phyloP scores from a whole-genome alignment of 2,113 vertebrate species.

The Anhinga rufa region DNA sequence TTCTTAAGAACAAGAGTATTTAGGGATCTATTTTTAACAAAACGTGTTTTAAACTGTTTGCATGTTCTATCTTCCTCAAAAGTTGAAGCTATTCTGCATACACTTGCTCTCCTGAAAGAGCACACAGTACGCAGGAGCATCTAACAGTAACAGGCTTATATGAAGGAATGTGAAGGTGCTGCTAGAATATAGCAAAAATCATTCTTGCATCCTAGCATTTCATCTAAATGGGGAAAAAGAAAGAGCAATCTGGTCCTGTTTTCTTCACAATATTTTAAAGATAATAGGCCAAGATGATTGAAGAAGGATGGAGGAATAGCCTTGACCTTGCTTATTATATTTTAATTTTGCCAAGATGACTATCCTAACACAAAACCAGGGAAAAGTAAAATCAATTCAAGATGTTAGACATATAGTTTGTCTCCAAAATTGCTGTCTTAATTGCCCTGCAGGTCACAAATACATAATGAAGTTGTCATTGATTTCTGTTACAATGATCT shows the following conservation, averaged over 20 bases:
- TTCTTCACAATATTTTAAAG: background rate
- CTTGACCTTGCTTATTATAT: background rate
- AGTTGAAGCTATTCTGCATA: background rate
- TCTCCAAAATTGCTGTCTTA: background rate
- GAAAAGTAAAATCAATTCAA: background rate
- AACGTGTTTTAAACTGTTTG: background rate
- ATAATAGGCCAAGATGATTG: background rate
- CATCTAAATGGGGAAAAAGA: background rate
- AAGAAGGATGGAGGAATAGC: background rate
- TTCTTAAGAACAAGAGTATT: background rate
- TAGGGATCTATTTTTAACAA: background rate
- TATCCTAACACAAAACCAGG: background rate
- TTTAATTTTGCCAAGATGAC: background rate
- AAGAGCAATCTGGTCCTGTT: background rate
- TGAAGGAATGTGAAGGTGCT: background rate
- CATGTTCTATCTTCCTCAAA: background rate
- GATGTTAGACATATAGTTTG: background rate
- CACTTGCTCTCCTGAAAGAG: background rate
- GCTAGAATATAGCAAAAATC: background rate
- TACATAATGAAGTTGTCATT: background rate
- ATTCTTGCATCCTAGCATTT: background rate
- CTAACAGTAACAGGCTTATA: background rate
- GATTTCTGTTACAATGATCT: conserved; percentile 11
- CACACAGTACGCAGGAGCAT: background rate
- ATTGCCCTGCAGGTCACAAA: background rate